Base-by-base conservation (phyloP, 2,888 invertebrate species). In the Apeira syringaria region DNA sequence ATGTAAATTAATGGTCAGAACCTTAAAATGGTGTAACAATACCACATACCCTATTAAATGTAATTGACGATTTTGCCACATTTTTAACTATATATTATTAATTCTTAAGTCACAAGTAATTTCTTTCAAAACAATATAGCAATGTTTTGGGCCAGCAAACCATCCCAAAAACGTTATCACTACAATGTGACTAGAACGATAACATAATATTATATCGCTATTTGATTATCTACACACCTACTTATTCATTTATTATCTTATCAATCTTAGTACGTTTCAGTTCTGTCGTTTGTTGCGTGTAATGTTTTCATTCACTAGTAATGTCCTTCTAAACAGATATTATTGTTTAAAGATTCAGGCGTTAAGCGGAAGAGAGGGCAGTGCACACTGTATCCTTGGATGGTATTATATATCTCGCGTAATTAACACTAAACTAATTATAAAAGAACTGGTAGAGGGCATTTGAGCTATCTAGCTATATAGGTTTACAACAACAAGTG, bases 1-100 rank as follows among this genome's bases (percentile, higher is more conserved):
- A n/a, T n/a, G n/a, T n/a, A n/a, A n/a, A n/a, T n/a, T n/a, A n/a
- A n/a, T n/a, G n/a, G n/a, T n/a, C n/a, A n/a, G n/a, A n/a, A n/a
- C 18, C 9, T 10, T 25, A 25, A 26, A 26, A 11, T 4, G 10
- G 10, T 9, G 5, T 10, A 5, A 15, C 15, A 7, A 6, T 11
- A 27, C 7, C 24, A 41, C 53, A 36, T 50, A 53, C 50, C 53
- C 53, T 28, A 43, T 27, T 12, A 50, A 33, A 31, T 53, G 39
- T 27, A 27, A 24, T n/a, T 42, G 31, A 10, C 29, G 50, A 26
- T 33, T 37, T 22, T 40, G 45, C 45, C 40, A 43, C 53, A 53
- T 44, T 29, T n/a, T 33, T 33, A 3, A 33, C 4, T 4, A 8
- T 18, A n/a, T 8, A 6, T 15, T 13, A 13, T 15, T 17, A n/a